Evolutionary conservation across 1,140 invertebrate genomes (phyloP).

Genomic region (roundworm (Caenorhabditis elegans)): DNA sequence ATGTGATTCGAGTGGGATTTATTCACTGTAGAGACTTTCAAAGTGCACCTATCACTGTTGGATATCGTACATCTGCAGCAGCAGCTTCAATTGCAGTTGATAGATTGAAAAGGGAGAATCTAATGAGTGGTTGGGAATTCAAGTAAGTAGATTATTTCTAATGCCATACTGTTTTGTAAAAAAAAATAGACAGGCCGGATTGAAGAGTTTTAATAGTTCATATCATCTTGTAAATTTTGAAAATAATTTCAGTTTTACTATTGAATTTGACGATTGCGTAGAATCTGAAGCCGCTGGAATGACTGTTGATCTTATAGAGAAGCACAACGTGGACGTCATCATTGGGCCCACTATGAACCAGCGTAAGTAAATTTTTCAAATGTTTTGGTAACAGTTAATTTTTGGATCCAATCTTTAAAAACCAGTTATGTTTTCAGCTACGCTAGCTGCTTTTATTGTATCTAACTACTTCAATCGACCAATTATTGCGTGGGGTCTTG

Average conservation of each 20-base stretch:
- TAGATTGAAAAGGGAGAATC: background rate
- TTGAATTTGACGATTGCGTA: slow-evolving; percentile 29
- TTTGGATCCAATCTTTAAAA: no score
- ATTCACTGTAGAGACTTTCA: slow-evolving; percentile 2
- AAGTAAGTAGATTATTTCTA: no score
- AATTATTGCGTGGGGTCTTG: slow-evolving; percentile 22
- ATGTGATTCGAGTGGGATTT: background rate
- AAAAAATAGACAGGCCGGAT: no score
- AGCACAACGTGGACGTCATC: slow-evolving; percentile 30
- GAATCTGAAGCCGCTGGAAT: slow-evolving; percentile 32
- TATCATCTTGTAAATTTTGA: no score
- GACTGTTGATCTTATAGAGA: slow-evolving; percentile 10
- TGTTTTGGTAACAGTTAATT: no score
- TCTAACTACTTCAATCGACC: slow-evolving; percentile 23
- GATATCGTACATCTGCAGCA: background rate
- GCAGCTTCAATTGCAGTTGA: background rate
- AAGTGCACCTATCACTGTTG: slow-evolving; percentile 1
- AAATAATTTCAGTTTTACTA: slow-evolving; percentile 15
- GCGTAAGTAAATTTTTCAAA: background rate
- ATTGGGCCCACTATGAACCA: slow-evolving; percentile 37
- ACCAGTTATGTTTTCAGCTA: slow-evolving; percentile 4
- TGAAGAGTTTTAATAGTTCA: no score
- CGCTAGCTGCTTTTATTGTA: background rate
- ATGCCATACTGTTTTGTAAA: no score
- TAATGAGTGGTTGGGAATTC: slow-evolving; percentile 12